A percentile compares a stretch with the other conserved stretches of the same genome.
phyloP scores from a whole-genome alignment of 2,113 vertebrate genomes.

The Rallus limicola region DNA sequence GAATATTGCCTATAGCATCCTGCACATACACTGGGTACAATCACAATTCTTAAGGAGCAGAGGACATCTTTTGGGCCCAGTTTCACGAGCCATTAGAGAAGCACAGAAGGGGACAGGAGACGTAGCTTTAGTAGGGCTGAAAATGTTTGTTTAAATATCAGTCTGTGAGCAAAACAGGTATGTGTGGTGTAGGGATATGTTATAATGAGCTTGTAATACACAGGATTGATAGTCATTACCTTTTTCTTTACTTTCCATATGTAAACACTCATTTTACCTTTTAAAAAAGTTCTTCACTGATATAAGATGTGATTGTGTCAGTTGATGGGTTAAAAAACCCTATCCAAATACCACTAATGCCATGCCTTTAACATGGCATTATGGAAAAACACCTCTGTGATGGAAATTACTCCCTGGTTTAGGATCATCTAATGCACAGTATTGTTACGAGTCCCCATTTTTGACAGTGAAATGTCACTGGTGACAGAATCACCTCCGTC shows the following conservation, averaged over 20 bases:
- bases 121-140: background rate
- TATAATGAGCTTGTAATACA: background rate
- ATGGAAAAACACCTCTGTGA: background rate
- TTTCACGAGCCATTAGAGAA: background rate
- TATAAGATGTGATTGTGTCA: slow-evolving; percentile 1
- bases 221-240: background rate
- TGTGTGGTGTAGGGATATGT: background rate
- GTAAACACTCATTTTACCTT: slow-evolving; percentile 39
- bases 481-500: background rate
- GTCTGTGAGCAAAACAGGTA: background rate
- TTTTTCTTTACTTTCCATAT: background rate
- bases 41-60: background rate
- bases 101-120: background rate
- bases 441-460: background rate
- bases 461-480: background rate
- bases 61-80: background rate
- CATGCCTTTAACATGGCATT: background rate
- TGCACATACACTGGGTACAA: background rate
- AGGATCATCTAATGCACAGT: background rate
- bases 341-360: slow-evolving; percentile 6
- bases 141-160: background rate
- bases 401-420: background rate
- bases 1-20: background rate
- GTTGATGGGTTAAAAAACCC: background rate
- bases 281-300: background rate